Percentiles rank a stretch among this genome's conserved stretches.
Evolutionary conservation across 2,113 vertebrate genomes (phyloP).

Genomic region (Baryphthengus martii): DNA sequence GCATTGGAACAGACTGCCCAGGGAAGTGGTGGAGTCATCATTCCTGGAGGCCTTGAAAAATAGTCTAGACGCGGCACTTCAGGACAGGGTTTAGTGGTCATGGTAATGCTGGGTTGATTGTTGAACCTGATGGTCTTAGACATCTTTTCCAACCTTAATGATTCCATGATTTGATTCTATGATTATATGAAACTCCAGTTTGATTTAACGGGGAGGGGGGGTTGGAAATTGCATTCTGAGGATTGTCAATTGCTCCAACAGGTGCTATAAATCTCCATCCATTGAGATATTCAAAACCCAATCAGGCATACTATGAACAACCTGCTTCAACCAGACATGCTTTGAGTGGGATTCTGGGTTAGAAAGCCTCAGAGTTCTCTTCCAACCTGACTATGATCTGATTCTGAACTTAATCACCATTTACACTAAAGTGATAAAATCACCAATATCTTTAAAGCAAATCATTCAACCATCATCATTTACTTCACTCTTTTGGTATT

Average conservation of each 20-base stretch:
- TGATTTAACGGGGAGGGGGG: background rate
- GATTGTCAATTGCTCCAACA: background rate
- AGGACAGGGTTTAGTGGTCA: too few species aligned
- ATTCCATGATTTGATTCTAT: too few species aligned
- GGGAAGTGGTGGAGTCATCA: too few species aligned
- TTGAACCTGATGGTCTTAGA: too few species aligned
- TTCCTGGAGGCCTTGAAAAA: too few species aligned
- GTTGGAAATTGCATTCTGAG: background rate
- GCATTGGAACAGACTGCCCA: too few species aligned
- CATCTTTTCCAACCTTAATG: too few species aligned
- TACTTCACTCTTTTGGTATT: background rate
- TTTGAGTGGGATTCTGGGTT: background rate
- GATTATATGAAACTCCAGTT: background rate
- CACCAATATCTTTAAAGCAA: background rate
- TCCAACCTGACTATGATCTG: background rate
- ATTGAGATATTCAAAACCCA: background rate
- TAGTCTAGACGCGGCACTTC: too few species aligned
- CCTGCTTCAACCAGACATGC: background rate
- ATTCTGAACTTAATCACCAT: background rate
- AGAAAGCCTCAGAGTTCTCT: background rate
- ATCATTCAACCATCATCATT: background rate
- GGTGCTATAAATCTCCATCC: background rate
- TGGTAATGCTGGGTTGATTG: too few species aligned
- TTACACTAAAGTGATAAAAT: background rate
- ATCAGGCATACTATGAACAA: background rate